Evolutionary conservation across 1,140 invertebrate species (phyloP), one percentile per base, ranked within the genome.

Genomic region (Trinorchestia longiramus): DNA sequence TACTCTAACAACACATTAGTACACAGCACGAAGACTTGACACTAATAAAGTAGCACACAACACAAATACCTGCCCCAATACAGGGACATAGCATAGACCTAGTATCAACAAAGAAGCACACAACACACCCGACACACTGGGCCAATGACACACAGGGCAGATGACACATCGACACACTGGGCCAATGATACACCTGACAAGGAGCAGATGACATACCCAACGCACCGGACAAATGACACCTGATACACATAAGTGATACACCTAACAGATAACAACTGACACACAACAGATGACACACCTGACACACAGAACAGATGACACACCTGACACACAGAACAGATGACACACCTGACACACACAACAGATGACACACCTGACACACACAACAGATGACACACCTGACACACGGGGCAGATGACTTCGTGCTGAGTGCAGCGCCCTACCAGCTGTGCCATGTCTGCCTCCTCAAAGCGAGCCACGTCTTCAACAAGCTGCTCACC

Each of bases 391-490:
- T 4, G 43, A 92, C 90, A 23, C 41, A 92, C 90, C 90, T 94
- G 92, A n/a, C 92, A 94, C 92, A 94, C 92, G 40, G 92, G 92
- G 43, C 92, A 94, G 44, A 94, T 45, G 11, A 94, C 92, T 47
- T 94, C 92, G 44, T 11, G 92, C 92, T 44, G 36, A 43, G 8
- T 11, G 40, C 92, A 94, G 36, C 40, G 41, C 15, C 92, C 17
- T 40, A 94, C 92, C 43, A 94, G 92, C 92, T 45, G 92, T 19
- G 92, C 92, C 43, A 47, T 94, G 92, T 94, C 92, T 17, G 92
- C 92, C 44, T 45, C 92, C 44, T 94, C 92, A 40, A 94, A 94
- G 43, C 8, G 43, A 40, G 92, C 92, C 44, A 94, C 92, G 17
- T 94, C 92, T 40, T 94, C 92, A 0, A 36, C 92, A 23, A 94